phyloP scores from a whole-genome alignment of 1,140 invertebrate genomes.

The Chionoecetes opilio region DNA sequence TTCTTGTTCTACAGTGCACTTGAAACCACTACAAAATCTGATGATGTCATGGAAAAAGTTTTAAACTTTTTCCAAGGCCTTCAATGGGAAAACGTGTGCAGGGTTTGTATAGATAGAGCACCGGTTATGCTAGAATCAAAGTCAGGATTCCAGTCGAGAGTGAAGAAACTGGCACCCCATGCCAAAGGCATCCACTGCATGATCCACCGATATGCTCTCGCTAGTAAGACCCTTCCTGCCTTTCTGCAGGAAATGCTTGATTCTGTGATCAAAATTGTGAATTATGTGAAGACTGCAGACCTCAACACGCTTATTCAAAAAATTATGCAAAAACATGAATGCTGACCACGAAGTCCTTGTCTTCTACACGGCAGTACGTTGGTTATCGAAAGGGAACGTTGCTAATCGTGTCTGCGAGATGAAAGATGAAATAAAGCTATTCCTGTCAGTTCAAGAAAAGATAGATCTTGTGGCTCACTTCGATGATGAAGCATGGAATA shows the following conservation, averaged over 20 bases:
- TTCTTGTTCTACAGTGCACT: conserved; percentile 54
- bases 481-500: conserved; percentile 61
- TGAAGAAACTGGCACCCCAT: conserved; percentile 65
- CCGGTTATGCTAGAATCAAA: conserved; percentile 43
- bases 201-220: conserved; percentile 66
- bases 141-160: conserved; percentile 51
- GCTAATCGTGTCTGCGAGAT: conserved; percentile 75
- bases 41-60: conserved; percentile 2
- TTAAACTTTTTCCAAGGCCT: not conserved
- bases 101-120: conserved; percentile 60
- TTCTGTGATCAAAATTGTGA: conserved; percentile 77
- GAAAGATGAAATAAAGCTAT: conserved; percentile 71
- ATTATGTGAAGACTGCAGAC: conserved; percentile 76
- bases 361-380: conserved; percentile 78
- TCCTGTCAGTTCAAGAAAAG: conserved; percentile 69
- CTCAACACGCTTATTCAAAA: conserved; percentile 78
- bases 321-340: conserved; percentile 80
- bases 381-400: conserved; percentile 78
- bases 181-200: conserved; percentile 73
- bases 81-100: conserved; percentile 47
- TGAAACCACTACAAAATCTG: conserved; percentile 65
- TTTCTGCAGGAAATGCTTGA: conserved; percentile 81
- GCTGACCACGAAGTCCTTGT: conserved; percentile 77
- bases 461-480: conserved; percentile 60
- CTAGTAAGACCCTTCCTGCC: conserved; percentile 70